Percentiles rank a stretch among this genome's conserved stretches.
Evolutionary conservation across 1,140 invertebrate species (phyloP).

Genomic region (Sycophaga agraensis): DNA sequence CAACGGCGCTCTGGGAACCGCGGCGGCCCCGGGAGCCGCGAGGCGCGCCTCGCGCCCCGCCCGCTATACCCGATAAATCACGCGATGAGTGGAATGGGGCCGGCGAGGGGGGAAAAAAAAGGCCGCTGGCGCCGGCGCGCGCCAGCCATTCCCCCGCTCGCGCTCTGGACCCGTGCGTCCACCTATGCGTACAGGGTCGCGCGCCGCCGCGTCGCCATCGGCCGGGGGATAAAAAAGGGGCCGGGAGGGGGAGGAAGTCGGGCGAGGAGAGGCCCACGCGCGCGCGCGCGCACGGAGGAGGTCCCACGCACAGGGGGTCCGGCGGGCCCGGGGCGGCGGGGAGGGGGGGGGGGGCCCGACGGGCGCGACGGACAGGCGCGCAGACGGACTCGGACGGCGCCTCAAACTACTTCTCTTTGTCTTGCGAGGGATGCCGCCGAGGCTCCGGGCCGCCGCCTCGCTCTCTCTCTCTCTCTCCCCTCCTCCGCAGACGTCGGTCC

Average conservation of each 20-base stretch:
- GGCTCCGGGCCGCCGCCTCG: conserved; percentile 17
- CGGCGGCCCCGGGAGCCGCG: too few species aligned
- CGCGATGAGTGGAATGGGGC: too few species aligned
- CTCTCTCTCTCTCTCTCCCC: conserved; percentile 3
- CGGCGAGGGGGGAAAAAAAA: too few species aligned
- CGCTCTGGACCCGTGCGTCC: too few species aligned
- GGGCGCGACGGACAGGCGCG: neutral
- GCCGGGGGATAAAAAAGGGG: neutral
- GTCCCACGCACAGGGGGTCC: conserved; percentile 27
- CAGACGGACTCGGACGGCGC: conserved; percentile 29
- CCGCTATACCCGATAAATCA: too few species aligned
- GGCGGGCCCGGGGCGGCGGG: neutral
- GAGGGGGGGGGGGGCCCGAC: neutral
- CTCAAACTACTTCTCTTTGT: conserved; percentile 40
- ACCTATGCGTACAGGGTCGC: too few species aligned
- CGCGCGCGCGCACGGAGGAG: neutral
- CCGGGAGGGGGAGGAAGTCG: neutral
- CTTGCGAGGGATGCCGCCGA: conserved; percentile 30
- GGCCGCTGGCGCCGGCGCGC: too few species aligned
- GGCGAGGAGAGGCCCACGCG: neutral
- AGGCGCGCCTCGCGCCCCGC: too few species aligned
- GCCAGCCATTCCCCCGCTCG: too few species aligned
- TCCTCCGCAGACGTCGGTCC: conserved; percentile 6
- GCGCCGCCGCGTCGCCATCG: too few species aligned
- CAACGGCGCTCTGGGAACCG: too few species aligned